These are phyloP conservation scores for Samia ricini DNA, from an alignment of 1,140 invertebrate species.

Conservation along the genomic window DNA sequence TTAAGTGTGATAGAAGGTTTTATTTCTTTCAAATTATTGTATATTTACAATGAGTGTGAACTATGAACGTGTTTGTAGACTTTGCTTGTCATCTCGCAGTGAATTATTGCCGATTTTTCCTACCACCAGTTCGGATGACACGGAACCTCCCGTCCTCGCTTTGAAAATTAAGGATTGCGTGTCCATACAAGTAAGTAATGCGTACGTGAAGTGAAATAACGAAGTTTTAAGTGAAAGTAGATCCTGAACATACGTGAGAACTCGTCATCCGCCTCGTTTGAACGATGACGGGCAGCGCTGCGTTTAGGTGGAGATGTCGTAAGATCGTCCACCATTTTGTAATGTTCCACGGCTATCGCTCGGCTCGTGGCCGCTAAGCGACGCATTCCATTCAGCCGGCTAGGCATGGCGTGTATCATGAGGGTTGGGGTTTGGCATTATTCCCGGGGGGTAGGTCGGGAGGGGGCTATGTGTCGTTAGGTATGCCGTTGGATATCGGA, in stretches of 20 bases:
- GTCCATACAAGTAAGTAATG: slow-evolving; percentile 79
- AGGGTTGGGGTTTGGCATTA: slow-evolving; percentile 65
- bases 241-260: slow-evolving; percentile 71
- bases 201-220: slow-evolving; percentile 45
- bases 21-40: slow-evolving; percentile 53
- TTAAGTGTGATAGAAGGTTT: slow-evolving; percentile 55
- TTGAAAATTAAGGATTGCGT: slow-evolving; percentile 80
- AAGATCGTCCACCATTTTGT: slow-evolving; percentile 79
- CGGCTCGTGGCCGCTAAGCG: slow-evolving; percentile 68
- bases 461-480: slow-evolving; percentile 58
- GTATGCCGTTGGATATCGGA: slow-evolving; percentile 59
- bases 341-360: slow-evolving; percentile 73
- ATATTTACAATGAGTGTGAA: slow-evolving; percentile 75
- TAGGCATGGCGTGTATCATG: slow-evolving; percentile 59
- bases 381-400: slow-evolving; percentile 67
- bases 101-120: slow-evolving; percentile 77
- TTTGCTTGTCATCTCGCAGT: slow-evolving; percentile 79
- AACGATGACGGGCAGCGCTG: slow-evolving; percentile 68
- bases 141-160: slow-evolving; percentile 75
- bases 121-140: slow-evolving; percentile 77
- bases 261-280: slow-evolving; percentile 73
- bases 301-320: slow-evolving; percentile 76
- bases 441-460: slow-evolving; percentile 64
- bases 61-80: slow-evolving; percentile 79
- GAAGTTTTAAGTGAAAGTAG: slow-evolving; percentile 73